Percentiles rank a stretch among this genome's conserved stretches.
Conservation (phyloP, 2,888 invertebrate species). For the Pilophorus perplexus region DNA sequence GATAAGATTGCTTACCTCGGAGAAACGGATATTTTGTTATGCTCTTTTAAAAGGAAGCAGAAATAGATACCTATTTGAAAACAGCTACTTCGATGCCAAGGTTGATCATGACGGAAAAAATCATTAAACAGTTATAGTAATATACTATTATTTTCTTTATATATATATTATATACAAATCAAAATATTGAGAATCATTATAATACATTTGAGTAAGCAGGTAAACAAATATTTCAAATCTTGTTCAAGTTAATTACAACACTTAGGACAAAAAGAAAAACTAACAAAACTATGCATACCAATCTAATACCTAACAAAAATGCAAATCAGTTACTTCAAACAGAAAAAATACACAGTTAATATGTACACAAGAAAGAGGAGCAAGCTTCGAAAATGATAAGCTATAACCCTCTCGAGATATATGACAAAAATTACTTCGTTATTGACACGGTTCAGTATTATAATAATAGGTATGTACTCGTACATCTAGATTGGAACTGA, state of each 20-base stretch:
- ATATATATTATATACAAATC: conserved; percentile 35
- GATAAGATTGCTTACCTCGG: too few relatives aligned
- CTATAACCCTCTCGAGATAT: not conserved
- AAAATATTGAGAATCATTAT: conserved; percentile 32
- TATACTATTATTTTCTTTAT: conserved; percentile 36
- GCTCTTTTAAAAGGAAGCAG: too few relatives aligned
- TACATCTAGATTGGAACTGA: conserved; percentile 29
- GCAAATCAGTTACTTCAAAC: not conserved
- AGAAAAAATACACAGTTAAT: conserved; percentile 21
- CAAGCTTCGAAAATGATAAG: conserved; percentile 15
- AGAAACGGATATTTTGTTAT: too few relatives aligned
- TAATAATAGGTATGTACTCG: not conserved
- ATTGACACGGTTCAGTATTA: conserved; percentile 30
- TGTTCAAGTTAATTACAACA: conserved; percentile 30
- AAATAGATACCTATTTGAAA: too few relatives aligned
- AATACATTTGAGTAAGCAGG: conserved; percentile 33
- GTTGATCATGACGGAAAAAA: too few relatives aligned
- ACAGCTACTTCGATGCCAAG: too few relatives aligned
- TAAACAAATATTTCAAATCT: conserved; percentile 18
- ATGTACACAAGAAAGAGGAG: conserved; percentile 26
- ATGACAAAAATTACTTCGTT: conserved; percentile 15
- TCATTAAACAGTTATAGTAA: conserved; percentile 34
- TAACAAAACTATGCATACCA: conserved; percentile 25
- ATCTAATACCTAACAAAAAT: conserved; percentile 14
- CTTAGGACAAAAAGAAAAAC: conserved; percentile 22